Percentiles rank a stretch among this genome's conserved stretches.
These are phyloP conservation scores for Mimas tiliae DNA, from an alignment of 2,888 invertebrate genomes.

Conservation along the genomic window DNA sequence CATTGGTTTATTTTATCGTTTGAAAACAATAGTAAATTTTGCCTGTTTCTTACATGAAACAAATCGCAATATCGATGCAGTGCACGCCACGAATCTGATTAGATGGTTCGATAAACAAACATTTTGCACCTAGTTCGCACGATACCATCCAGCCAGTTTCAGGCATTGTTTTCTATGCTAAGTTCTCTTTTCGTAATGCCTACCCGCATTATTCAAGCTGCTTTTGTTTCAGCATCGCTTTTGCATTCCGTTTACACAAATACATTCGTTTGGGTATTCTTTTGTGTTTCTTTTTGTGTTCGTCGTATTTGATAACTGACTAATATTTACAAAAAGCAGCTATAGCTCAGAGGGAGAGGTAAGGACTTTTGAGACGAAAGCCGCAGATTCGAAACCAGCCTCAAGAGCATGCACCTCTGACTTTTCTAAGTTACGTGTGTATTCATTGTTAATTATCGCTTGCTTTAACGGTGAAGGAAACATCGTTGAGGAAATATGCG, in stretches of 20 bases:
- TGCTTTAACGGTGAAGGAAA: too few species aligned
- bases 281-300: neutral
- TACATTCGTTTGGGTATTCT: neutral
- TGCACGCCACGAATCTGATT: conserved; percentile 59
- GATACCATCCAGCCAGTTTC: conserved; percentile 50
- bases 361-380: too few species aligned
- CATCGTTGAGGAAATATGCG: too few species aligned
- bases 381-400: too few species aligned
- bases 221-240: conserved; percentile 35
- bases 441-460: too few species aligned
- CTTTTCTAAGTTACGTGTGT: too few species aligned
- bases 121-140: conserved; percentile 55
- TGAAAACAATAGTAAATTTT: conserved; percentile 60
- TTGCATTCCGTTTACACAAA: conserved; percentile 41
- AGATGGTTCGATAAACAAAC: conserved; percentile 63
- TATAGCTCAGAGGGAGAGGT: too few species aligned
- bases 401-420: too few species aligned
- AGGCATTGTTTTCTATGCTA: conserved; percentile 58
- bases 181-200: conserved; percentile 46
- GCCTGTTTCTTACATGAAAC: conserved; percentile 60
- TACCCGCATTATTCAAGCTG: conserved; percentile 8
- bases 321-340: too few species aligned
- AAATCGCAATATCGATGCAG: conserved; percentile 62
- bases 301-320: neutral
- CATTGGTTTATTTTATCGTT: too few species aligned